These are phyloP conservation scores for Pseudachorutes palmiensis DNA, from an alignment of 1,140 invertebrate species.

Conservation along the genomic window DNA sequence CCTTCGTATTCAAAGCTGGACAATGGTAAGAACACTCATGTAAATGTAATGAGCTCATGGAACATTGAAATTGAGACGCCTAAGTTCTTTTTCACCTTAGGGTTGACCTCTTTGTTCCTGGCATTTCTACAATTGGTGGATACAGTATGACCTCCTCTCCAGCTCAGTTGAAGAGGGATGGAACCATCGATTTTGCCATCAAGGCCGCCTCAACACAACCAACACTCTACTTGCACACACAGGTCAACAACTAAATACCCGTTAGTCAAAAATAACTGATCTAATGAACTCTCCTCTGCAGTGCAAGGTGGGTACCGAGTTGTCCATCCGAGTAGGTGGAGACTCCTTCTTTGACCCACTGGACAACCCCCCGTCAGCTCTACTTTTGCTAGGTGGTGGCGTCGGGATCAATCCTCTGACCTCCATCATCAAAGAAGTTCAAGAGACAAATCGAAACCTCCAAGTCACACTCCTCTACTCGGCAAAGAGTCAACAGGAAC, in stretches of 20 bases:
- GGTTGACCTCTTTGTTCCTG: constrained; percentile 45
- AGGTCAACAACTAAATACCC: constrained; percentile 37
- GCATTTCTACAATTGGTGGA: constrained; percentile 42
- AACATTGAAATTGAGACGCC: background rate
- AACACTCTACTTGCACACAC: constrained; percentile 43
- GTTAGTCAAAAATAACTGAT: background rate
- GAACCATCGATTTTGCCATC: constrained; percentile 41
- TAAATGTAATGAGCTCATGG: background rate
- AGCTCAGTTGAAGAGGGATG: constrained; percentile 33
- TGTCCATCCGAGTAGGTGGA: constrained; percentile 28
- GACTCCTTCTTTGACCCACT: constrained; percentile 24
- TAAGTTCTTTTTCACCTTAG: constrained; percentile 32
- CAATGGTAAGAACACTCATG: constrained; percentile 25
- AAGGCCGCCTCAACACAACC: constrained; percentile 44
- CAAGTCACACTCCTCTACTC: constrained; percentile 19
- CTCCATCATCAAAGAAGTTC: constrained; percentile 22
- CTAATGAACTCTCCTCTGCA: constrained; percentile 11
- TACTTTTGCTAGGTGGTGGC: constrained; percentile 32
- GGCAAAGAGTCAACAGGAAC: constrained; percentile 25
- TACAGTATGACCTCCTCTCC: constrained; percentile 45
- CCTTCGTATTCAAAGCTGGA: constrained; percentile 32
- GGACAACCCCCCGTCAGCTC: no score
- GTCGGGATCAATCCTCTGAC: constrained; percentile 35
- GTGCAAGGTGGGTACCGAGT: constrained; percentile 22
- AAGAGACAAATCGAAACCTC: background rate